phyloP scores from a whole-genome alignment of 2,797 vertebrate species.

The Anabas testudineus region DNA sequence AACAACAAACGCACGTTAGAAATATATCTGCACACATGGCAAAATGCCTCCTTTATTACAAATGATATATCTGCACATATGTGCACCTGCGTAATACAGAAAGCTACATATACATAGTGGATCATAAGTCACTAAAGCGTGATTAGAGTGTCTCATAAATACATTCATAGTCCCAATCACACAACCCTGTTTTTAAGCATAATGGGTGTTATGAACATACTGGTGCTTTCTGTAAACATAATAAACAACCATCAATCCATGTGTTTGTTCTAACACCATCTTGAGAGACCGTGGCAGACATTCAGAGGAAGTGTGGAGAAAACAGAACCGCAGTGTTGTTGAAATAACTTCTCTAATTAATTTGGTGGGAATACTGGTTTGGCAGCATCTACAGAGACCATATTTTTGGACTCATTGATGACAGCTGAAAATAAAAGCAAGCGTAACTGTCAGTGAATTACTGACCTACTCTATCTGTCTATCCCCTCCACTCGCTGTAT shows the following conservation, averaged over 20 bases:
- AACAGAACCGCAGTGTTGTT: slow-evolving; percentile 48
- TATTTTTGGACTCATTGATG: slow-evolving; percentile 61
- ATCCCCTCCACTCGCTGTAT: slow-evolving; percentile 3
- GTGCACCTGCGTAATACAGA: not conserved
- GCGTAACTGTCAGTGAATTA: slow-evolving; percentile 32
- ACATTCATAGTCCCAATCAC: not conserved
- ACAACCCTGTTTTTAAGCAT: not conserved
- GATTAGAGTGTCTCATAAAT: not conserved
- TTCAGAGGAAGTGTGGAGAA: slow-evolving; percentile 56
- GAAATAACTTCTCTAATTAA: slow-evolving; percentile 71
- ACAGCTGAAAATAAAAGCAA: slow-evolving; percentile 47
- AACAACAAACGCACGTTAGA: not conserved
- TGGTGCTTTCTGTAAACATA: slow-evolving; percentile 44
- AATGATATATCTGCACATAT: not conserved
- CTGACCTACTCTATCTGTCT: slow-evolving; percentile 3
- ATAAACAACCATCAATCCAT: slow-evolving; percentile 27
- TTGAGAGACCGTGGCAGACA: slow-evolving; percentile 35
- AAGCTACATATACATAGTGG: not conserved
- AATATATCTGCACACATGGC: slow-evolving; percentile 1
- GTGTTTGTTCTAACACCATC: slow-evolving; percentile 43
- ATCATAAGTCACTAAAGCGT: not conserved
- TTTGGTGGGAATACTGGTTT: slow-evolving; percentile 62
- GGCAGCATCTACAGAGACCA: slow-evolving; percentile 49
- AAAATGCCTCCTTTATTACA: no score
- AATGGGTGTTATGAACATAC: slow-evolving; percentile 17